phyloP scores from a whole-genome alignment of 2,888 invertebrate species.

The Seira ritae region DNA sequence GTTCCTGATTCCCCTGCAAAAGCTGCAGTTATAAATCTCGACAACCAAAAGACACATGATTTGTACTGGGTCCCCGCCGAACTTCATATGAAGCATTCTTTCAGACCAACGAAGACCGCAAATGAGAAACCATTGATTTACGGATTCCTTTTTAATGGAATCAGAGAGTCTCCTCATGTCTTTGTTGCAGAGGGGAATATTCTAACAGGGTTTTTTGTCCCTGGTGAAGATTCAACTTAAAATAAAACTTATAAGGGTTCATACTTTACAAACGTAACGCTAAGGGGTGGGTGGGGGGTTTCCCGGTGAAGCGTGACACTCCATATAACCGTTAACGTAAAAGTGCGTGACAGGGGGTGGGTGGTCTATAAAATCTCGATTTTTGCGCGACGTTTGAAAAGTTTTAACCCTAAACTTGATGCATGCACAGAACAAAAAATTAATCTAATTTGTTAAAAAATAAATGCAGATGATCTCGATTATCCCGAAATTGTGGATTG shows the following conservation, averaged over 20 bases:
- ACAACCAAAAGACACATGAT: not conserved
- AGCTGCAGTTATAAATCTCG: not conserved
- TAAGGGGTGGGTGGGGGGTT: too few relatives aligned
- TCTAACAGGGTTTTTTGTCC: conserved; percentile 41
- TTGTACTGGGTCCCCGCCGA: conserved; percentile 15
- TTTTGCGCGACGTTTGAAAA: too few relatives aligned
- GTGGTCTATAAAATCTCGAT: too few relatives aligned
- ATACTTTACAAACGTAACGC: too few relatives aligned
- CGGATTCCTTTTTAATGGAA: conserved; percentile 33
- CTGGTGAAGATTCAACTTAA: too few relatives aligned
- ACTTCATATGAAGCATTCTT: not conserved
- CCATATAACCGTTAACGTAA: too few relatives aligned
- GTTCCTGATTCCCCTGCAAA: not conserved
- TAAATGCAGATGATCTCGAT: conserved; percentile 19
- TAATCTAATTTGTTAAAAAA: too few relatives aligned
- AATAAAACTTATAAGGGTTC: too few relatives aligned
- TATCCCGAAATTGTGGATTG: conserved; percentile 4
- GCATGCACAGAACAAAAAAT: too few relatives aligned
- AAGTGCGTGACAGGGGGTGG: too few relatives aligned
- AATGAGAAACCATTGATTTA: conserved; percentile 30
- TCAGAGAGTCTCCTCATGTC: conserved; percentile 34
- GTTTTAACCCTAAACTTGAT: too few relatives aligned
- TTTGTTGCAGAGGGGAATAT: conserved; percentile 47
- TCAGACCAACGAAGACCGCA: not conserved
- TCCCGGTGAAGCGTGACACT: too few relatives aligned